Evolutionary conservation across 2,888 invertebrate species (phyloP).

Genomic region (Pogonocherus hispidulus): DNA sequence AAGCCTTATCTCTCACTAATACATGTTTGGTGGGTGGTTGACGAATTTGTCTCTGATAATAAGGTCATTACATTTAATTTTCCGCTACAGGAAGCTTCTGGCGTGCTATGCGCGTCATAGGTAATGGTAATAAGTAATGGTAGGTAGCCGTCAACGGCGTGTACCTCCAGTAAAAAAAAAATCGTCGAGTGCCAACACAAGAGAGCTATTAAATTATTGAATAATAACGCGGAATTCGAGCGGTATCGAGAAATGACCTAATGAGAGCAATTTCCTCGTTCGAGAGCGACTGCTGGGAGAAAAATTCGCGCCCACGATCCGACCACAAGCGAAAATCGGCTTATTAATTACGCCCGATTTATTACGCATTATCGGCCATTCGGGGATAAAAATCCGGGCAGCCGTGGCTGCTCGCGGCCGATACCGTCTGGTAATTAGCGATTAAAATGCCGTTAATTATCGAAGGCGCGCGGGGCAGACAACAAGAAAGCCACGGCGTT

Average conservation of each 20-base stretch:
- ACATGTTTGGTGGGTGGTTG: too few relatives aligned
- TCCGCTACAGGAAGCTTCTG: neutral
- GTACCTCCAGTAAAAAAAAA: neutral
- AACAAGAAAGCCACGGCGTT: neutral
- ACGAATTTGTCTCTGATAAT: too few relatives aligned
- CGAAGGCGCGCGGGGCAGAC: too few relatives aligned
- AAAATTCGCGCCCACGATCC: conserved; percentile 45
- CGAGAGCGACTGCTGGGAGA: conserved; percentile 11
- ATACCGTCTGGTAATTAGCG: too few relatives aligned
- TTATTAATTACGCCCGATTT: conserved; percentile 50
- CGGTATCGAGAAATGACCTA: conserved; percentile 1
- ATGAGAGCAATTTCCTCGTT: conserved; percentile 8
- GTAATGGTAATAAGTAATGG: neutral
- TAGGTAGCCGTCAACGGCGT: neutral
- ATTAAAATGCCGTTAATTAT: too few relatives aligned
- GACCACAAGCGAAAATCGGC: conserved; percentile 41
- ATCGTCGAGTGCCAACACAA: too few relatives aligned
- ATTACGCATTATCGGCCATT: conserved; percentile 42
- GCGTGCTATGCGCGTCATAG: neutral
- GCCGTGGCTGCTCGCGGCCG: neutral
- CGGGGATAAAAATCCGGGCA: neutral
- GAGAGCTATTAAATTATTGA: neutral
- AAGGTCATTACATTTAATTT: too few relatives aligned
- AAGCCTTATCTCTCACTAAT: too few relatives aligned
- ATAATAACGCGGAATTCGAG: conserved; percentile 19